Conservation (phyloP, 2,888 invertebrate genomes). For the Polyommatus iphigenia region DNA sequence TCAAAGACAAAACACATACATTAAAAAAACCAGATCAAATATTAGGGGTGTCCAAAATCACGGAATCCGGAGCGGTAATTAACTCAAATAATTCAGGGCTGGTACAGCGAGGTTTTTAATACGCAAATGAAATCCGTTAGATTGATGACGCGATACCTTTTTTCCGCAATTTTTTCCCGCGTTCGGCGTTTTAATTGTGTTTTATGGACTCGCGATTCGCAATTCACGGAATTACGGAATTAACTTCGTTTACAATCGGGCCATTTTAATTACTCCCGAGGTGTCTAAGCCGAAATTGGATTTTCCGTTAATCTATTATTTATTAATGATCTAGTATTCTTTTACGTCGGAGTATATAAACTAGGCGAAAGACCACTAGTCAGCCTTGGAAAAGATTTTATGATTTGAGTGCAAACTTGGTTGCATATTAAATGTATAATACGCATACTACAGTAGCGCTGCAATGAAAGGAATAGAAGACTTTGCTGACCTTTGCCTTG, state of each 20-base stretch:
- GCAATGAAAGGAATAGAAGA: too few relatives aligned
- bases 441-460: too few relatives aligned
- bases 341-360: background rate
- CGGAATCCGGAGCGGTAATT: conserved; percentile 59
- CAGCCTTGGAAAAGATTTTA: too few relatives aligned
- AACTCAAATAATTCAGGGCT: conserved; percentile 75
- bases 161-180: conserved; percentile 57
- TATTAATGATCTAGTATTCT: conserved; percentile 28
- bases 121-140: conserved; percentile 77
- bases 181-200: conserved; percentile 78
- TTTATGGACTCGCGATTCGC: conserved; percentile 74
- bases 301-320: conserved; percentile 40
- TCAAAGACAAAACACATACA: background rate
- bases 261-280: conserved; percentile 47
- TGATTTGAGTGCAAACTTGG: background rate
- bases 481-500: too few relatives aligned
- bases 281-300: conserved; percentile 35
- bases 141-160: conserved; percentile 75
- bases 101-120: conserved; percentile 79
- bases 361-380: background rate
- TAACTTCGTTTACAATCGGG: conserved; percentile 62
- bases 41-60: conserved; percentile 12
- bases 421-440: too few relatives aligned
- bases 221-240: conserved; percentile 71
- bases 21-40: background rate